Percentiles rank a stretch among this genome's conserved stretches.
These are phyloP conservation scores for Melipona beecheii DNA, from an alignment of 2,888 invertebrate species.

Conservation along the genomic window DNA sequence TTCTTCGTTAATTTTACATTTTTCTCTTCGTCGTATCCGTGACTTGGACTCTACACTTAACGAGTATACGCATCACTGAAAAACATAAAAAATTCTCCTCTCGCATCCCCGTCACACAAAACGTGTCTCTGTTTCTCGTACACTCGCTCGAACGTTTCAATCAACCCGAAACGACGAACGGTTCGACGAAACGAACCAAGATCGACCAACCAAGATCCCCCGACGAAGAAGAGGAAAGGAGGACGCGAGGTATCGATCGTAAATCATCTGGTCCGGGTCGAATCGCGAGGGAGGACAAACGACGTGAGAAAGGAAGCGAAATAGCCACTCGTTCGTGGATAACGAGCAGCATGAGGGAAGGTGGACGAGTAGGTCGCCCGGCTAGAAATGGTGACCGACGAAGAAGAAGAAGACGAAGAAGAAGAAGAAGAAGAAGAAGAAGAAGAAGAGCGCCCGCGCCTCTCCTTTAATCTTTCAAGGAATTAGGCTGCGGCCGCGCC, in stretches of 20 bases:
- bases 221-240: too few relatives aligned
- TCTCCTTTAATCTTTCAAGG: slow-evolving; percentile 83
- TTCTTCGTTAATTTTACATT: too few relatives aligned
- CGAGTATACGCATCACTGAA: too few relatives aligned
- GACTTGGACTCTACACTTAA: too few relatives aligned
- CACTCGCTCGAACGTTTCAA: too few relatives aligned
- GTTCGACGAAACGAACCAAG: too few relatives aligned
- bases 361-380: neutral
- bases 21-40: too few relatives aligned
- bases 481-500: slow-evolving; percentile 82
- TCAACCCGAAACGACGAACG: too few relatives aligned
- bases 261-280: slow-evolving; percentile 47
- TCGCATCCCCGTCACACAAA: too few relatives aligned
- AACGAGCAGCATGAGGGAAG: slow-evolving; percentile 53
- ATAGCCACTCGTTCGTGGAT: slow-evolving; percentile 55
- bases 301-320: slow-evolving; percentile 77
- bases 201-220: too few relatives aligned
- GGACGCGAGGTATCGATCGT: slow-evolving; percentile 39
- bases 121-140: too few relatives aligned
- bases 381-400: neutral
- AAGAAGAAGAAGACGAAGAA: slow-evolving; percentile 41
- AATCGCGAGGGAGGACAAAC: slow-evolving; percentile 54
- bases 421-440: slow-evolving; percentile 66
- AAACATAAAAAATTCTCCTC: too few relatives aligned
- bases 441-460: slow-evolving; percentile 69